Percentiles rank a stretch among this genome's conserved stretches.
Evolutionary conservation across 2,797 vertebrate genomes (phyloP).

Genomic region (Mormyrus proboscirostris): DNA sequence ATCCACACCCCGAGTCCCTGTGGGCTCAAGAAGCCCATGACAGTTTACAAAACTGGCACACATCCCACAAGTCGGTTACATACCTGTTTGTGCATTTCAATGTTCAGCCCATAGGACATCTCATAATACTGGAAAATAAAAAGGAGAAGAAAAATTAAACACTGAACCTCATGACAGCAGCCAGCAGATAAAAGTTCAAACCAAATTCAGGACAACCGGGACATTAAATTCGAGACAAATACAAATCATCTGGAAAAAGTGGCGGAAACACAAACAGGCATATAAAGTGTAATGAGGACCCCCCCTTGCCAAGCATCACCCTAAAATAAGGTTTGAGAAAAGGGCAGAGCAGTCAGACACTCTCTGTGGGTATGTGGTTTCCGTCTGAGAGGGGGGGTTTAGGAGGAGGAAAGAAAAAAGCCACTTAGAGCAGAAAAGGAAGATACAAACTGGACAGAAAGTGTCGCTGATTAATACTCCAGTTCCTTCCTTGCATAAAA

Average conservation of each 20-base stretch:
- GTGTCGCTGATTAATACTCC: slow-evolving; percentile 27
- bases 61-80: slow-evolving; percentile 40
- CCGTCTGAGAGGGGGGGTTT: neutral
- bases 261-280: neutral
- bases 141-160: neutral
- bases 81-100: slow-evolving; percentile 99
- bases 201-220: neutral
- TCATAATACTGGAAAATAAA: slow-evolving; percentile 80
- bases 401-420: neutral
- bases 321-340: neutral
- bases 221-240: neutral
- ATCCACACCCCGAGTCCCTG: neutral
- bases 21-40: neutral
- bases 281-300: neutral
- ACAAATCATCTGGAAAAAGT: neutral
- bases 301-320: neutral
- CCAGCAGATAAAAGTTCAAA: neutral
- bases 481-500: neutral
- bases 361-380: neutral
- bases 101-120: slow-evolving; percentile 98
- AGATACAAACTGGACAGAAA: slow-evolving; percentile 8
- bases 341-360: neutral
- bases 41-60: neutral
- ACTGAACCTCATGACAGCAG: neutral
- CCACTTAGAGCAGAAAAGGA: slow-evolving; percentile 23